These are phyloP conservation scores for Misgurnus anguillicaudatus DNA, from an alignment of 2,113 vertebrate species.

Conservation along the genomic window DNA sequence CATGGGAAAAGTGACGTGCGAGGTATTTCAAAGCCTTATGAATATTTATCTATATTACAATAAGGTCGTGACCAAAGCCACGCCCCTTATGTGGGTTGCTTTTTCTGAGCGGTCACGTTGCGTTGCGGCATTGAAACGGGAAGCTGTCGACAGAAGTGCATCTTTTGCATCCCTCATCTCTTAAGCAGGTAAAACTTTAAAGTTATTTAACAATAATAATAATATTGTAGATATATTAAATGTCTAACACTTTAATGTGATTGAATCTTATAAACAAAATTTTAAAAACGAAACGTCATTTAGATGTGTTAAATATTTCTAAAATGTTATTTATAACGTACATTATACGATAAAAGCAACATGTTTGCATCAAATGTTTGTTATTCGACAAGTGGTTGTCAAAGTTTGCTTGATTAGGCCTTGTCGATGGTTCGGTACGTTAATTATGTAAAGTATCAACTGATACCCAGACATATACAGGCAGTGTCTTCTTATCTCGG, in stretches of 20 bases:
- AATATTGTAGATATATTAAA: neutral
- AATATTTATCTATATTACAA: neutral
- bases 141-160: slow-evolving; percentile 42
- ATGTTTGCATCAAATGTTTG: neutral
- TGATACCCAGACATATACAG: no score
- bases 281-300: neutral
- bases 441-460: neutral
- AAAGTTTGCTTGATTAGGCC: neutral
- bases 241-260: neutral
- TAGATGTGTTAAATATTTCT: neutral
- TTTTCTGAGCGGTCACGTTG: slow-evolving; percentile 76
- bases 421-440: neutral
- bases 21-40: neutral
- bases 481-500: neutral
- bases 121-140: slow-evolving; percentile 69
- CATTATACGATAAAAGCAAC: neutral
- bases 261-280: neutral
- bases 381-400: slow-evolving; percentile 17
- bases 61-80: neutral
- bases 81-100: slow-evolving; percentile 53
- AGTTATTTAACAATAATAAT: neutral
- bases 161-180: slow-evolving; percentile 27
- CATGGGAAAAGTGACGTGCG: neutral
- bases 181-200: slow-evolving; percentile 2
- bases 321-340: neutral